These are phyloP conservation scores for Belgica antarctica DNA, from an alignment of 2,888 invertebrate species.

Conservation along the genomic window DNA sequence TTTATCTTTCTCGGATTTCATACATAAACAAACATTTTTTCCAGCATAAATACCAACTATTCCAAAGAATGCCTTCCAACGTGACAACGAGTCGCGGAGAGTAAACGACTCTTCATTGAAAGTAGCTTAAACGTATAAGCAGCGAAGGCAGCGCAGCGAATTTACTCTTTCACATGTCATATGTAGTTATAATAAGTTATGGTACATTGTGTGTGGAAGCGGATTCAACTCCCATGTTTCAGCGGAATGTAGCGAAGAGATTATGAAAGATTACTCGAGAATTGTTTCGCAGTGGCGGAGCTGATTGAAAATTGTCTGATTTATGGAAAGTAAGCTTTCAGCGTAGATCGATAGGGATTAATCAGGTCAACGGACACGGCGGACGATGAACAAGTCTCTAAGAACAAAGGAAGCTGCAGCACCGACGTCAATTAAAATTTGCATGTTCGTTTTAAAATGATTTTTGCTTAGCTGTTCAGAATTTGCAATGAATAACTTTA, in stretches of 20 bases:
- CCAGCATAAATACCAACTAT: constrained; percentile 44
- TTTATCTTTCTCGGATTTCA: no score
- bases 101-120: neutral
- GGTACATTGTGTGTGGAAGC: neutral
- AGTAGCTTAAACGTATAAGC: neutral
- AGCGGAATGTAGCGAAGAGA: constrained; percentile 1
- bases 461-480: no score
- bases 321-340: no score
- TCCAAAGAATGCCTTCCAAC: constrained; percentile 41
- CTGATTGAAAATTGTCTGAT: no score
- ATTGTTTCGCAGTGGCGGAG: no score
- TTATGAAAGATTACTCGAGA: constrained; percentile 27
- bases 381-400: no score
- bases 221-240: neutral
- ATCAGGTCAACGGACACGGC: no score
- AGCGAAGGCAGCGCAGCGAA: neutral
- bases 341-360: no score
- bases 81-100: neutral
- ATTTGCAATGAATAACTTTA: no score
- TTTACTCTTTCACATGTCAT: constrained; percentile 24
- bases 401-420: no score
- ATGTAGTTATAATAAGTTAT: constrained; percentile 19
- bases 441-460: no score
- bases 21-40: constrained; percentile 42
- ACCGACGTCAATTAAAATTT: no score